Evolutionary conservation across 2,888 invertebrate genomes (phyloP).

Genomic region (Cancer borealis): DNA sequence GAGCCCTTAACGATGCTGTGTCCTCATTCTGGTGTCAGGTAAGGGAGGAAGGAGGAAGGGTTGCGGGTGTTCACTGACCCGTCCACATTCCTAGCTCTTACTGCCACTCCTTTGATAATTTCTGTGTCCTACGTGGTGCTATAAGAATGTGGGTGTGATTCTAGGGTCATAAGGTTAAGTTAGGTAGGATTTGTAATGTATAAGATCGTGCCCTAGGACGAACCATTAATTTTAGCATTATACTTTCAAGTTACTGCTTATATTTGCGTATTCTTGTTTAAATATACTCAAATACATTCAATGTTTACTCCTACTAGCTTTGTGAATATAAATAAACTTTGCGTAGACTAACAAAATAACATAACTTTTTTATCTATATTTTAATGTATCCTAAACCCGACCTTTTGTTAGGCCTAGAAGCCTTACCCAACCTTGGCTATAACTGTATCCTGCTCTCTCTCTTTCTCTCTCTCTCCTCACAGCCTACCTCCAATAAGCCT

Average conservation of each 20-base stretch:
- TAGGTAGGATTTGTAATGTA: too few relatives aligned
- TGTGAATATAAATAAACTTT: not conserved
- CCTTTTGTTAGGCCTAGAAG: not conserved
- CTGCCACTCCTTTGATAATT: too few relatives aligned
- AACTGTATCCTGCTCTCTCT: not conserved
- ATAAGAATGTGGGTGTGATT: too few relatives aligned
- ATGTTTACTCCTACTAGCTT: not conserved
- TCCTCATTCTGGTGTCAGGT: constrained; percentile 89
- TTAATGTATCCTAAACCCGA: not conserved
- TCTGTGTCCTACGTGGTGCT: too few relatives aligned
- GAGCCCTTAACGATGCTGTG: constrained; percentile 90
- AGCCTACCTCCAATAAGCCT: not conserved
- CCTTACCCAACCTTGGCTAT: not conserved
- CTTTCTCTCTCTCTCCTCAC: not conserved
- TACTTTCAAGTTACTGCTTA: too few relatives aligned
- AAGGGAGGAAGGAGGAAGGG: constrained; percentile 56
- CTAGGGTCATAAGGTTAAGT: too few relatives aligned
- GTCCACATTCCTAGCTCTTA: too few relatives aligned
- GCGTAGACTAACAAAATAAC: not conserved
- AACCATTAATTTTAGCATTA: too few relatives aligned
- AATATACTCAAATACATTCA: not conserved
- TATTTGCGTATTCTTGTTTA: too few relatives aligned
- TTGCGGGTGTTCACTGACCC: too few relatives aligned
- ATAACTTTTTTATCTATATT: not conserved
- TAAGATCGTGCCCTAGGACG: too few relatives aligned